Evolutionary conservation across 2,888 invertebrate species (phyloP), one percentile per base, ranked within the genome.

Genomic region (Drosophila colorata): DNA sequence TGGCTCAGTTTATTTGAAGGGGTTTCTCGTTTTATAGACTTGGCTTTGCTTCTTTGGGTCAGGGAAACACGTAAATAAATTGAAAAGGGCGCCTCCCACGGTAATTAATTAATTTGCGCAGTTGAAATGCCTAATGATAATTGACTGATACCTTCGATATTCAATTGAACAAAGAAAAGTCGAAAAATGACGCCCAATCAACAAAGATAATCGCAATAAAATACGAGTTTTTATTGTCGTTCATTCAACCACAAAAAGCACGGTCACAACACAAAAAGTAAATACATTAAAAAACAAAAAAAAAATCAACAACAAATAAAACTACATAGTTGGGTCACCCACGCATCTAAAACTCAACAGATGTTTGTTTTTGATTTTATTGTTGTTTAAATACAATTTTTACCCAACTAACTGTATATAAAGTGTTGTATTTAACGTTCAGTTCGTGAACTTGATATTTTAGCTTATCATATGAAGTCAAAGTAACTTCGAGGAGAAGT

Each of bases 141-240:
- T 47, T 69, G 28, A 49, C 31, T 55, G 35, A 18, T 40, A 20
- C 43, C 16, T 53, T 48, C 14, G 14, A 13, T 35, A 37, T 14
- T 49, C 25, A 60, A 74, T 58, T 69, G 55, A 52, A 16, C 28
- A 20, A 11, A 44, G 8, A 35, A 16, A 46, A n/a, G 14, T 14
- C 20, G 31, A 9, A 11, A 47, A 52, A 66, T 67, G 33, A 25
- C 20, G 7, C 37, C n/a, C 47, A 48, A 65, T 47, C 59, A 48
- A 48, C 47, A 56, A 11, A 47, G 38, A 55, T 76, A 76, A 71
- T 71, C 77, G 43, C 61, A 71, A 61, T 56, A 61, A 66, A 52
- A 43, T 66, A 57, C 33, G 28, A 41, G 16, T 23, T 57, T 71
- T 52, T 56, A 31, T 48, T 64, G 44, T 25, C 44, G 69, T 59